Conservation (phyloP, 2,113 vertebrate genomes). For the Crypturellus undulatus region DNA sequence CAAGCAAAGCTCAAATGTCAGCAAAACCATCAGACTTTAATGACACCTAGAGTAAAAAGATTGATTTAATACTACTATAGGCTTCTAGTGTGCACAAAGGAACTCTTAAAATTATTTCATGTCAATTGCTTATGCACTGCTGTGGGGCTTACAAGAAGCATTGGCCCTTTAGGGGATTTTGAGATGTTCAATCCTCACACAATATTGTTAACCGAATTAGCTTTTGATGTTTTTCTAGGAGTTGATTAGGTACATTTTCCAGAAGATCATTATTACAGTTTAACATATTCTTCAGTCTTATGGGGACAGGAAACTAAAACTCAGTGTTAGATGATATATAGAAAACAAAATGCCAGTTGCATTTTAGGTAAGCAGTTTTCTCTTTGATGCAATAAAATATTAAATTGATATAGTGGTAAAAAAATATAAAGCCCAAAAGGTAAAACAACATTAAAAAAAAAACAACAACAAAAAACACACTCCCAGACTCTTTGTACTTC, state of each 20-base stretch:
- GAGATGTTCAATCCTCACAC: not conserved
- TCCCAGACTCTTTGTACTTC: not conserved
- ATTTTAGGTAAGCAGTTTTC: not conserved
- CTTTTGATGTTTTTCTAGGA: slow-evolving; percentile 43
- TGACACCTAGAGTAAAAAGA: slow-evolving; percentile 3
- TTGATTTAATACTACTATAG: slow-evolving; percentile 42
- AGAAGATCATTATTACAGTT: not conserved
- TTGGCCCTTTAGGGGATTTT: slow-evolving; percentile 22
- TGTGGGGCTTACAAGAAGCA: slow-evolving; percentile 14
- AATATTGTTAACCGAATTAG: slow-evolving; percentile 45
- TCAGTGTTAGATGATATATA: not conserved
- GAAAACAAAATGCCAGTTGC: not conserved
- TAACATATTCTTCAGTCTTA: not conserved
- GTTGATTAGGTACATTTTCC: slow-evolving; percentile 14
- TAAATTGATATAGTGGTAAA: not conserved
- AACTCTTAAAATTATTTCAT: slow-evolving; percentile 66
- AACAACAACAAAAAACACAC: not conserved
- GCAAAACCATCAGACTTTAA: slow-evolving; percentile 2
- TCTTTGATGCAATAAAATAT: not conserved
- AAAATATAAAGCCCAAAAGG: not conserved
- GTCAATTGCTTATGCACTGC: not conserved
- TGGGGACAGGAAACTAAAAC: not conserved
- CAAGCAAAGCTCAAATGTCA: slow-evolving; percentile 19
- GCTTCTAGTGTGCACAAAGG: slow-evolving; percentile 1
- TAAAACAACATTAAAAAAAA: not conserved